phyloP scores from a whole-genome alignment of 1,140 invertebrate species.

The Melipona quadrifasciata region DNA sequence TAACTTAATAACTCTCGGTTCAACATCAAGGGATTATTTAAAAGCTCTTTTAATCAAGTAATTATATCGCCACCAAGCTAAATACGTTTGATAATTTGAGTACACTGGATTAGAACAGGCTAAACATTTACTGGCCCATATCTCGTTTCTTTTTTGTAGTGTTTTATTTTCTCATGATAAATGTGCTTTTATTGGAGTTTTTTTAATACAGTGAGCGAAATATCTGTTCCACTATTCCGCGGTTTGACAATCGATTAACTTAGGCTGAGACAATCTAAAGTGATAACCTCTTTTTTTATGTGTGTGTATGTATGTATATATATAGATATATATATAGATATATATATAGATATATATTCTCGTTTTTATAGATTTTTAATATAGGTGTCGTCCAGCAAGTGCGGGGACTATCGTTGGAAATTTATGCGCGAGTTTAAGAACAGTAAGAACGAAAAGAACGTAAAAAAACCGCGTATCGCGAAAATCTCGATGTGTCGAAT shows the following conservation, averaged over 20 bases:
- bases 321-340: too few relatives aligned
- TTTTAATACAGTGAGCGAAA: constrained; percentile 23
- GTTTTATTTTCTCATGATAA: neutral
- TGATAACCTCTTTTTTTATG: constrained; percentile 31
- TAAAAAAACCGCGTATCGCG: neutral
- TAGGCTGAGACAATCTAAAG: constrained; percentile 60
- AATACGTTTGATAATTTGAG: neutral
- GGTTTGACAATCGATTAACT: constrained; percentile 24
- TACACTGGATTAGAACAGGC: constrained; percentile 1
- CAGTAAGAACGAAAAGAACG: too few relatives aligned
- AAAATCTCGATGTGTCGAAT: neutral
- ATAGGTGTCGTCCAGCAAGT: constrained; percentile 27
- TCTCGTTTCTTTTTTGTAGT: neutral
- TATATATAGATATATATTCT: neutral
- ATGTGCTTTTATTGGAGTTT: neutral
- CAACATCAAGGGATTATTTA: neutral
- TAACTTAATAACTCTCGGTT: constrained; percentile 10
- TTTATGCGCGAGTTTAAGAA: constrained; percentile 13
- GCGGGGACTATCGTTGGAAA: constrained; percentile 23
- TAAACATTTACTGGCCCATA: constrained; percentile 24
- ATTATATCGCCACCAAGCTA: constrained; percentile 8
- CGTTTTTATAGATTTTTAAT: constrained; percentile 12
- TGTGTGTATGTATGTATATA: too few relatives aligned
- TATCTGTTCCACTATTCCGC: constrained; percentile 24
- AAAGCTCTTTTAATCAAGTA: constrained; percentile 7